Base-by-base conservation (phyloP, 2,113 vertebrate species). In the western clawed frog (Xenopus tropicalis) region DNA sequence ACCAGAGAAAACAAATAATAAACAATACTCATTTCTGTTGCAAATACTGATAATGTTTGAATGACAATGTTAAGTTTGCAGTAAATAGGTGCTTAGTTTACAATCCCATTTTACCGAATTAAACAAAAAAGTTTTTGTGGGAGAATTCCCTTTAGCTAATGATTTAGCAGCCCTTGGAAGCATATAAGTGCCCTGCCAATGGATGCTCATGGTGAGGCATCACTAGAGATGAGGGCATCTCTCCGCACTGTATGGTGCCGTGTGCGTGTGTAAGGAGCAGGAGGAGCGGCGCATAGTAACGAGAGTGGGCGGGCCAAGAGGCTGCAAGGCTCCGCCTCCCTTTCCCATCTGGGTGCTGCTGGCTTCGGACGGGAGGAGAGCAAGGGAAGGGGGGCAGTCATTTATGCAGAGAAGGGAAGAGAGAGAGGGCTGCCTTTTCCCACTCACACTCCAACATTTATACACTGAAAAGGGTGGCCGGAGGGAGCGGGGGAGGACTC, bases 331-430 rank as follows among this genome's bases (percentile, higher is more conserved):
- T 76, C 73, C 73, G 66, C 72, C 72, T 75, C 58, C 63, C 59
- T 51, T 48, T 69, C 66, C 61, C 44, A 61, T 70, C 76, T 78
- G 81, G 79, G 78, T 61, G 66, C 46, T 54, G 79, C 72, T 71
- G 42, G 66, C 37, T 46, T 77, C 56, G 46, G 65, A 74, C 72
- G 70, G 79, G 80, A 66, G 81, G 79, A 52, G 79, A 61, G 64
- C 43, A 48, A 14, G 16, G 52, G 19, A 54, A 72, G 69, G 72
- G 77, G 1, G 77, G 56, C 63, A 80, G 79, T 82, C 78, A 84
- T 85, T 86, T 85, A 83, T 81, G 83, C 82, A 72, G 85, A 75
- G 83, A 77, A 23, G 59, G 52, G 22, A 57, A 74, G 65, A 46
- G 56, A 61, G 63, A 44, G 19, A 61, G 44, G 24, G 71, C 25